These are phyloP conservation scores for Argya squamiceps DNA, from an alignment of 2,797 vertebrate species.

Conservation along the genomic window DNA sequence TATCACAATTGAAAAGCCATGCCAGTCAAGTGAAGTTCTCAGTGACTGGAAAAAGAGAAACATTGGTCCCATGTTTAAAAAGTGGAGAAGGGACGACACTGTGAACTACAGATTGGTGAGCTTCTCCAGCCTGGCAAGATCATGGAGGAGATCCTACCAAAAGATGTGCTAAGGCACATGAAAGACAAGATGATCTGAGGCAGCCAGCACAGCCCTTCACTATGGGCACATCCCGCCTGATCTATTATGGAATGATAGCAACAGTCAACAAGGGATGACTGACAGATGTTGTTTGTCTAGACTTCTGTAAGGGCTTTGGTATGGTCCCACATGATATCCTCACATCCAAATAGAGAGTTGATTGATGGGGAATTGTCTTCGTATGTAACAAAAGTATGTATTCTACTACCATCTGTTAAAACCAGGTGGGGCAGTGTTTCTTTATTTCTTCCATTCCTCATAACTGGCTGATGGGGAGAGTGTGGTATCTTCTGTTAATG, in stretches of 20 bases:
- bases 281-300: background rate
- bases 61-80: background rate
- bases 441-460: background rate
- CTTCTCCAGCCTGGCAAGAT: background rate
- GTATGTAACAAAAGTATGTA: background rate
- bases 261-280: background rate
- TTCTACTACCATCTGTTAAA: background rate
- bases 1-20: background rate
- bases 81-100: background rate
- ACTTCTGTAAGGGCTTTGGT: background rate
- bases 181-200: background rate
- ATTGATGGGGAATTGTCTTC: background rate
- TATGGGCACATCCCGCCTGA: background rate
- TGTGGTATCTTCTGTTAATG: background rate
- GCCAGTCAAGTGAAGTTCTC: background rate
- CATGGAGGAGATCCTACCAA: background rate
- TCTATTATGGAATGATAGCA: background rate
- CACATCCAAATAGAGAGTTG: background rate
- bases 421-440: background rate
- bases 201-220: background rate
- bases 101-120: background rate
- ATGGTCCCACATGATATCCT: background rate
- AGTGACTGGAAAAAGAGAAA: background rate
- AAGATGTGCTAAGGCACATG: background rate
- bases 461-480: background rate